Base-by-base conservation (phyloP, 1,140 invertebrate species). In the Eufriesea mexicana region DNA sequence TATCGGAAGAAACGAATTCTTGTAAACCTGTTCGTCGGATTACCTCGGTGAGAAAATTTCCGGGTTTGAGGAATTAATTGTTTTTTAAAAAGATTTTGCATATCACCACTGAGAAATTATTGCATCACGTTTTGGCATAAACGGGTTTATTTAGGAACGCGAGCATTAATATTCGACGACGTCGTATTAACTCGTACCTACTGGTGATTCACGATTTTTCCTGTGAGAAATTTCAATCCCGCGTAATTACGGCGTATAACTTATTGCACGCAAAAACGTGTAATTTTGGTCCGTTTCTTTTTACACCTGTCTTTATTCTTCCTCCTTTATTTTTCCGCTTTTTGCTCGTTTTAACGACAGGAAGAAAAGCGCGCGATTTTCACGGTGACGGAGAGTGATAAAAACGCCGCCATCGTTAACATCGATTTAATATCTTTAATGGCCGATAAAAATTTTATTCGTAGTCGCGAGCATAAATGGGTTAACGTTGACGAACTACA, bases 401-500 rank as follows among this genome's bases (percentile, higher is more conserved):
- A 74, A 28, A 18, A 42, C 61, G n/a, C 59, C 68, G 71, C 49
- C 20, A 16, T 28, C 51, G 12, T 74, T 28, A 7, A 45, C 12
- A 5, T 25, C 25, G 25, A n/a, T 59, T 49, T 12, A 42, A 71
- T 42, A n/a, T 25, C 12, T 35, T 81, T 75, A 75, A 81, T 42
- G 9, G 45, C 0, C 54, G 73, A 51, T 76, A 25, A 67, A 67
- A 75, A 47, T 75, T 81, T 23, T 5, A 16, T 57, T 28, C 42
- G 71, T 42, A n/a, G 20, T 45, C n/a, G 28, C 1, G 8, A 1
- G 25, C n/a, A 68, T 82, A 82, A 82, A 82, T 82, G 42, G 79
- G 79, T 86, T 86, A 86, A 87, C n/a, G 54, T 35, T 59, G 54
- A n/a, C 61, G 68, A 85, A 71, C 45, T 59, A 42, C 35, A 67